Percentiles rank a stretch among this genome's conserved stretches.
phyloP scores from a whole-genome alignment of 2,797 vertebrate species.

The Molossus molossus region DNA sequence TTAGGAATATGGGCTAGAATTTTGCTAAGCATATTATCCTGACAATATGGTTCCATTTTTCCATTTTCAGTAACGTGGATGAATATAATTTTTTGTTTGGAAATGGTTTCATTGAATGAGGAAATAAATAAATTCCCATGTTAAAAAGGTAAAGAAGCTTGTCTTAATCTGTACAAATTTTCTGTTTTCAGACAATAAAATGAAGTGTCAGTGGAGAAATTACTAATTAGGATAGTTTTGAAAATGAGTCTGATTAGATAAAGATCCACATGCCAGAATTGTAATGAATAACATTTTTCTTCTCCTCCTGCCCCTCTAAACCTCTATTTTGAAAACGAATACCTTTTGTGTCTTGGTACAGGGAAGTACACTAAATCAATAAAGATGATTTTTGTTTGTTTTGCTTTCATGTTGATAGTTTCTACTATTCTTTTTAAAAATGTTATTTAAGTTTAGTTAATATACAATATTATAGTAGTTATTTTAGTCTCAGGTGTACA shows the following conservation, averaged over 20 bases:
- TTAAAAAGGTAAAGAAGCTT: constrained; percentile 54
- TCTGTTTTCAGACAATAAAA: constrained; percentile 1
- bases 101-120: constrained; percentile 52
- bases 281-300: background rate
- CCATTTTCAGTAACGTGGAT: constrained; percentile 46
- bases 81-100: constrained; percentile 65
- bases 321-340: background rate
- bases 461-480: background rate
- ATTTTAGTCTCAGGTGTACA: background rate
- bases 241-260: constrained; percentile 41
- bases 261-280: background rate
- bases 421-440: background rate
- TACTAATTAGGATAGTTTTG: background rate
- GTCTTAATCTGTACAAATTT: background rate
- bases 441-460: background rate
- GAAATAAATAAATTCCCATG: constrained; percentile 66
- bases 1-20: background rate
- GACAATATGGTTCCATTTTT: background rate
- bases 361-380: background rate
- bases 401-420: constrained; percentile 50
- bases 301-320: background rate
- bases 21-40: constrained; percentile 29
- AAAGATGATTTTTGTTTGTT: constrained; percentile 56
- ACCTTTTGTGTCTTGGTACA: background rate
- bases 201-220: constrained; percentile 3